A percentile compares a stretch with the other conserved stretches of the same genome.
Evolutionary conservation across 1,140 invertebrate genomes (phyloP).

Genomic region (Sitophilus oryzae): DNA sequence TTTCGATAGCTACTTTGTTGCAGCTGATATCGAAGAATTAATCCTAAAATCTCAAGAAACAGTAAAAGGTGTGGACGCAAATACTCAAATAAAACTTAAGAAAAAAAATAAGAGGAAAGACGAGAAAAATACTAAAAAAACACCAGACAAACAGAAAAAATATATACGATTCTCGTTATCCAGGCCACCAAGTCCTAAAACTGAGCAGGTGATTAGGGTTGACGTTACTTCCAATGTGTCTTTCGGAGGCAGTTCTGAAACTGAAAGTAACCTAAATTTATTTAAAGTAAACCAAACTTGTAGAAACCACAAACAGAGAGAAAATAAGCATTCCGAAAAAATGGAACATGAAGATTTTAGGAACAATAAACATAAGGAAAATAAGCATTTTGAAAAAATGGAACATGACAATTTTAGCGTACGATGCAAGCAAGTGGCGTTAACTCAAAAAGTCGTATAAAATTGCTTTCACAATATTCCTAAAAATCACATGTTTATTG

Average conservation of each 20-base stretch:
- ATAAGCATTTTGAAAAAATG: slow-evolving; percentile 2
- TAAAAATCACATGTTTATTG: too few species aligned
- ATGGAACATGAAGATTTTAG: slow-evolving; percentile 2
- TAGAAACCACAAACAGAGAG: too few species aligned
- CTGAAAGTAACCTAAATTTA: too few species aligned
- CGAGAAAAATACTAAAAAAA: slow-evolving; percentile 9
- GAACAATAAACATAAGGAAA: slow-evolving; percentile 11
- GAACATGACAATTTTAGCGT: slow-evolving; percentile 30
- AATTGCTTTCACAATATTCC: neutral
- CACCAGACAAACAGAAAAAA: slow-evolving; percentile 30
- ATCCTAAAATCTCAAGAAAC: slow-evolving; percentile 14
- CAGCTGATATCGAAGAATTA: slow-evolving; percentile 27
- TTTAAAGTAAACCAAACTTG: too few species aligned
- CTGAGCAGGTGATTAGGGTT: slow-evolving; percentile 40
- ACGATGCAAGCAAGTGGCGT: slow-evolving; percentile 27
- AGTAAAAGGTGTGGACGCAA: neutral
- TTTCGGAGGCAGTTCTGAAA: slow-evolving; percentile 3
- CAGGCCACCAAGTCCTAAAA: slow-evolving; percentile 38
- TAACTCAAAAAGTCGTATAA: slow-evolving; percentile 18
- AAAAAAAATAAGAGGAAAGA: slow-evolving; percentile 13
- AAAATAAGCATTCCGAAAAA: slow-evolving; percentile 6
- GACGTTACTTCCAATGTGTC: slow-evolving; percentile 39
- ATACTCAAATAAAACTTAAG: slow-evolving; percentile 10
- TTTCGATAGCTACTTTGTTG: slow-evolving; percentile 11
- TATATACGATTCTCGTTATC: slow-evolving; percentile 36